These are phyloP conservation scores for Punctoribates punctum DNA, from an alignment of 2,888 invertebrate species.

Conservation along the genomic window DNA sequence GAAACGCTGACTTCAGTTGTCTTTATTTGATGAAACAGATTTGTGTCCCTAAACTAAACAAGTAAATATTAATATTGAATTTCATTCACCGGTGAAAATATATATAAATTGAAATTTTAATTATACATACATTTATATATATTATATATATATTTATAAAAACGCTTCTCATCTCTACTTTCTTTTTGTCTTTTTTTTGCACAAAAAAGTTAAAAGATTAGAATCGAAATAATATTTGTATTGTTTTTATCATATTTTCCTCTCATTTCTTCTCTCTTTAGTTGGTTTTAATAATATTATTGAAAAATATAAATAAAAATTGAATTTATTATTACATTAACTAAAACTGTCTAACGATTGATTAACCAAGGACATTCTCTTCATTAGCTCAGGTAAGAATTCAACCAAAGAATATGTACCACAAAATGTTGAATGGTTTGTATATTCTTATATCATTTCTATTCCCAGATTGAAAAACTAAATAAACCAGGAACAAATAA, in stretches of 20 bases:
- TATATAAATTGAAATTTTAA: constrained; percentile 18
- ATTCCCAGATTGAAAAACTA: too few relatives aligned
- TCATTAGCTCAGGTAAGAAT: too few relatives aligned
- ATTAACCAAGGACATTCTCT: too few relatives aligned
- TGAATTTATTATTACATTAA: constrained; percentile 9
- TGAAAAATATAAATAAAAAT: background rate
- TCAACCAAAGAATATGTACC: too few relatives aligned
- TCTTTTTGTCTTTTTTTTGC: constrained; percentile 18
- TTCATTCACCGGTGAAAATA: constrained; percentile 31
- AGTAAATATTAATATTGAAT: constrained; percentile 30
- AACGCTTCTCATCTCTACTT: constrained; percentile 27
- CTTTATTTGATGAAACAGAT: constrained; percentile 3
- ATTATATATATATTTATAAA: constrained; percentile 28
- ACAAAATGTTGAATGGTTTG: too few relatives aligned
- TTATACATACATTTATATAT: background rate
- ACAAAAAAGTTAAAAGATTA: constrained; percentile 24
- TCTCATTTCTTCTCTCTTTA: background rate
- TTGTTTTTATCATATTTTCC: constrained; percentile 27
- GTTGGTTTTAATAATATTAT: constrained; percentile 21
- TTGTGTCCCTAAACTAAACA: constrained; percentile 3
- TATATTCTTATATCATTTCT: too few relatives aligned
- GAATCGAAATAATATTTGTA: constrained; percentile 26
- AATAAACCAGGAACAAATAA: too few relatives aligned
- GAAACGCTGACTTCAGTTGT: background rate
- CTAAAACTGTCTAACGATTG: too few relatives aligned